phyloP scores from a whole-genome alignment of 2,888 invertebrate species.

The Acleris holmiana region DNA sequence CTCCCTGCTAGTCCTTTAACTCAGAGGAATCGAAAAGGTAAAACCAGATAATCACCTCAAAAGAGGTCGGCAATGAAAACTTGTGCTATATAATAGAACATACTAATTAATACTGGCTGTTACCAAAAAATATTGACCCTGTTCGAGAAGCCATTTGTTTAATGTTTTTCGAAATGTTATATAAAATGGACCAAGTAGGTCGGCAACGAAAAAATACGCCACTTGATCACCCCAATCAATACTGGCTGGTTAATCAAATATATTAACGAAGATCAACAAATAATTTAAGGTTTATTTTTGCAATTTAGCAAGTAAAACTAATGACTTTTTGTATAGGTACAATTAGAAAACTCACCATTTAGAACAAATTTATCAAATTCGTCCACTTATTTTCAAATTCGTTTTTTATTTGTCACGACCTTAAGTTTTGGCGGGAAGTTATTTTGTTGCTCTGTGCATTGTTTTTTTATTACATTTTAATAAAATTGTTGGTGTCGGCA shows the following conservation, averaged over 20 bases:
- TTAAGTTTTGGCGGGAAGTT: not conserved
- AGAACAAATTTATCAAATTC: too few relatives aligned
- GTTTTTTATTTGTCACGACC: not conserved
- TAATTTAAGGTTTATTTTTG: too few relatives aligned
- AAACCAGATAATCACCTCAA: conserved; percentile 44
- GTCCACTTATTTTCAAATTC: not conserved
- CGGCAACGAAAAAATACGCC: too few relatives aligned
- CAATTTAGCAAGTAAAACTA: too few relatives aligned
- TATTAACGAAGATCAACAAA: not conserved
- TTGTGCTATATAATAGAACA: not conserved
- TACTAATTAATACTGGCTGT: not conserved
- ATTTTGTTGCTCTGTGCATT: too few relatives aligned
- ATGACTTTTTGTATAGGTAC: too few relatives aligned
- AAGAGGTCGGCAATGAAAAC: not conserved
- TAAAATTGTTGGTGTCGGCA: conserved; percentile 35
- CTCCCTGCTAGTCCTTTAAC: conserved; percentile 73
- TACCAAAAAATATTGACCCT: not conserved
- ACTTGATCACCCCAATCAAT: not conserved
- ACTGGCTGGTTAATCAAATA: not conserved
- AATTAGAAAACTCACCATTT: too few relatives aligned
- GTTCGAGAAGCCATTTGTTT: too few relatives aligned
- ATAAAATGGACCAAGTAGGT: too few relatives aligned
- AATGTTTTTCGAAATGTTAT: too few relatives aligned
- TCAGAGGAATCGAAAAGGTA: conserved; percentile 75
- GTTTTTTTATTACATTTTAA: too few relatives aligned